Conservation (phyloP, 1,140 invertebrate species). For the Bathynomus jamesi region DNA sequence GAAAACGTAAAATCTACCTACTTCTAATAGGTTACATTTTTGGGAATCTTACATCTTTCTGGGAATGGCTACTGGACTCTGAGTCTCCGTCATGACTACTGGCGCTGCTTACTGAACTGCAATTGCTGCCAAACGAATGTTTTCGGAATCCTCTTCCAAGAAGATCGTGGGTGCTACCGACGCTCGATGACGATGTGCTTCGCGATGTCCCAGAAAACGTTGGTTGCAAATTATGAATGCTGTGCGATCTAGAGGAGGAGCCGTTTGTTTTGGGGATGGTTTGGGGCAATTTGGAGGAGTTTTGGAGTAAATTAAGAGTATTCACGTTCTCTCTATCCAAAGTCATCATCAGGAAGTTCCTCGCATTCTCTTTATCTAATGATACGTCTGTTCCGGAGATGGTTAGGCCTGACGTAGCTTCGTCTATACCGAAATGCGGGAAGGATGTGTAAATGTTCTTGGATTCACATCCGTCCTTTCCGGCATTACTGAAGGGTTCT, state of each 20-base stretch:
- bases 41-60: neutral
- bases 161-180: neutral
- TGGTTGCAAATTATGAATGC: neutral
- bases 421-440: neutral
- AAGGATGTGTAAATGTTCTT: too few relatives aligned
- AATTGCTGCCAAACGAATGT: neutral
- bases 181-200: neutral
- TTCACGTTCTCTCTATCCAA: conserved; percentile 33
- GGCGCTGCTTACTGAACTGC: neutral
- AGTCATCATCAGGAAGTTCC: conserved; percentile 33
- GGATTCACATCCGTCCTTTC: too few relatives aligned
- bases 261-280: neutral
- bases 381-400: conserved; percentile 14
- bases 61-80: neutral
- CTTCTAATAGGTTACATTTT: too few relatives aligned
- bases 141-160: neutral
- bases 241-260: neutral
- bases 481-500: neutral
- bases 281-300: neutral
- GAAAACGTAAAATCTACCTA: too few relatives aligned
- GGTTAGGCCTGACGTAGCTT: neutral
- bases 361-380: conserved; percentile 33
- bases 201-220: neutral
- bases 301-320: conserved; percentile 19
- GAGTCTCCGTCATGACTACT: neutral